Evolutionary conservation across 2,888 invertebrate species (phyloP), one percentile per base, ranked within the genome.

Genomic region (Acholoe squamosa): DNA sequence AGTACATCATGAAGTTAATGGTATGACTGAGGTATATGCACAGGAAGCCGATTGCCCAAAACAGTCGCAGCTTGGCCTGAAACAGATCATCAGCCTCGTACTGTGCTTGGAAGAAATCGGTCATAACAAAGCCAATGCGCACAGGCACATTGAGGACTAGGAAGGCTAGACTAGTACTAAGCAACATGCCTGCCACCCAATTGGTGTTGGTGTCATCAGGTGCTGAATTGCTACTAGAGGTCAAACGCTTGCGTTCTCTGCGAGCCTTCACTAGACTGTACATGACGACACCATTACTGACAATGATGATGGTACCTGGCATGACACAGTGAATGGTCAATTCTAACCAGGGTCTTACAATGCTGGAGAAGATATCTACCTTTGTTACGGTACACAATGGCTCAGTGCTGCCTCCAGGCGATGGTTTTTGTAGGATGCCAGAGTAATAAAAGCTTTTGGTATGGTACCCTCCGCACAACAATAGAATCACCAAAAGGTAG

Each of bases 261-360:
- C 52, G 51, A 7, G 77, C 51, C 16, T 25, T 25, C 19, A 89
- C 67, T 34, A 89, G 34, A 28, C 7, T 84, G 25, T 31, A 19
- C 16, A 89, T 89, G 10, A 76, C 88, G 33, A 90, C 28, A 34
- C 28, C 43, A 52, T 90, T 90, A 54, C 90, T 71, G 34, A 56
- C 7, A 1, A 89, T 10, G 71, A 90, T 90, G 19, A 89, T 52
- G 88, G 67, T 56, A 5, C 28, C 90, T 0, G 90, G 90, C 12
- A 90, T 7, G 25, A 90, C 22, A 28, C 88, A 80, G 28, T 71
- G 16, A 5, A 71, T 19, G 28, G 71, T 43, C n/a, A 43, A 90
- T 16, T 90, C 90, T 22, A 76, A 43, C 90, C 90, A 90, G 19
- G 90, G 90, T 19, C 90, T 33, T 19, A 90, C 19, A 5, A 10